Conservation (phyloP, 2,888 invertebrate genomes). For the Drosophila paucipuncta region DNA sequence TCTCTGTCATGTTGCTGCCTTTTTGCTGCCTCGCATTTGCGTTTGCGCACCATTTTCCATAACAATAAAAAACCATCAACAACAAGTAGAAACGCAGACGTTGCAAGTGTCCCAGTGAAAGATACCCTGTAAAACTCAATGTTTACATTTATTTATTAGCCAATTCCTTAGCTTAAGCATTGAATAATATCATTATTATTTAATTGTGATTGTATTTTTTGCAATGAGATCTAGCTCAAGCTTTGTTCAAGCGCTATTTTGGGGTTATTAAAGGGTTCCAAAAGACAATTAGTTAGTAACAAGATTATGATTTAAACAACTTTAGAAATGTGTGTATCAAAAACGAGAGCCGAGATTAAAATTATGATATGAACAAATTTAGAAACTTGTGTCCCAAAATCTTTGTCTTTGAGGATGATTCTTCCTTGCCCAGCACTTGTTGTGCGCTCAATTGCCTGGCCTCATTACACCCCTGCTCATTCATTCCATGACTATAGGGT, state of each 20-base stretch:
- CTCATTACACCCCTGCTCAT: background rate
- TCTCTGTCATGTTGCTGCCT: constrained; percentile 48
- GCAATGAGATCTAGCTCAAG: background rate
- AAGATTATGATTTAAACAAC: background rate
- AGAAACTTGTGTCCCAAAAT: background rate
- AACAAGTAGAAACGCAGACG: constrained; percentile 21
- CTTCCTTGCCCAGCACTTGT: background rate
- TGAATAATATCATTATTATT: background rate
- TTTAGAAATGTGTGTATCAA: background rate
- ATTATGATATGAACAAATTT: too few relatives aligned
- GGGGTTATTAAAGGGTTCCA: background rate
- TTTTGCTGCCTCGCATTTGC: constrained; percentile 73
- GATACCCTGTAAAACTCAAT: constrained; percentile 14
- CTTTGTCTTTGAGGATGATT: background rate
- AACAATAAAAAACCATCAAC: constrained; percentile 58
- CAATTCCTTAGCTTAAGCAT: background rate
- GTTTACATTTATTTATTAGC: background rate
- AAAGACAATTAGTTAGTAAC: background rate
- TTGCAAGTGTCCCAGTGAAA: background rate
- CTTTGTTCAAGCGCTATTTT: background rate
- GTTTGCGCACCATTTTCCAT: constrained; percentile 80
- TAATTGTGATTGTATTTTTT: background rate
- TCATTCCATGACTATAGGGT: constrained; percentile 12
- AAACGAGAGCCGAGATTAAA: too few relatives aligned
- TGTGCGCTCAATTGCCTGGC: background rate